These are phyloP conservation scores for Pelobates cultripes DNA, from an alignment of 2,797 vertebrate genomes.

Conservation along the genomic window DNA sequence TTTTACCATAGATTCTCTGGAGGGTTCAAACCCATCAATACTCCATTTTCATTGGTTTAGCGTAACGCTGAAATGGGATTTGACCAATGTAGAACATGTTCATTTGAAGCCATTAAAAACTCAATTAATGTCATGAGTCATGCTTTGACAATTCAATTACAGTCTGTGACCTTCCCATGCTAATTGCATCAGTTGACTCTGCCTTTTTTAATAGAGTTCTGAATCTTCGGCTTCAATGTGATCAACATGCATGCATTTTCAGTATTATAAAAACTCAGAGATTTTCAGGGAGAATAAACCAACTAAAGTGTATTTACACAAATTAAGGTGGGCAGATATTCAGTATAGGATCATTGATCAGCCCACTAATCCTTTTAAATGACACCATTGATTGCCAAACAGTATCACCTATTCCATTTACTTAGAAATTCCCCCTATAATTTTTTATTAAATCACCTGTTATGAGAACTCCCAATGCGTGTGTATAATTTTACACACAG, in stretches of 20 bases:
- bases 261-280: background rate
- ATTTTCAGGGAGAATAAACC: background rate
- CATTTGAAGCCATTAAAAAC: conserved; percentile 63
- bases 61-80: conserved; percentile 57
- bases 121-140: conserved; percentile 68
- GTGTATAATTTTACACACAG: no score
- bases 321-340: background rate
- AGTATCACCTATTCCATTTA: no score
- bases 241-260: conserved; percentile 6
- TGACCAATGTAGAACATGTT: conserved; percentile 59
- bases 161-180: conserved; percentile 60
- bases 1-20: conserved; percentile 2
- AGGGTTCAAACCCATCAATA: background rate
- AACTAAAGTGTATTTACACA: background rate
- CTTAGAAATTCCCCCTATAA: no score
- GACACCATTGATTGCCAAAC: no score
- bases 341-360: no score
- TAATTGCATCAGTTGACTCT: conserved; percentile 63
- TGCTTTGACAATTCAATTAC: conserved; percentile 63
- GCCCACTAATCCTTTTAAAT: no score
- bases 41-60: background rate
- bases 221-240: conserved; percentile 46
- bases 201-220: conserved; percentile 37
- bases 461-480: no score
- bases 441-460: no score